phyloP scores from a whole-genome alignment of 2,888 invertebrate species.

The Catonia carolina region DNA sequence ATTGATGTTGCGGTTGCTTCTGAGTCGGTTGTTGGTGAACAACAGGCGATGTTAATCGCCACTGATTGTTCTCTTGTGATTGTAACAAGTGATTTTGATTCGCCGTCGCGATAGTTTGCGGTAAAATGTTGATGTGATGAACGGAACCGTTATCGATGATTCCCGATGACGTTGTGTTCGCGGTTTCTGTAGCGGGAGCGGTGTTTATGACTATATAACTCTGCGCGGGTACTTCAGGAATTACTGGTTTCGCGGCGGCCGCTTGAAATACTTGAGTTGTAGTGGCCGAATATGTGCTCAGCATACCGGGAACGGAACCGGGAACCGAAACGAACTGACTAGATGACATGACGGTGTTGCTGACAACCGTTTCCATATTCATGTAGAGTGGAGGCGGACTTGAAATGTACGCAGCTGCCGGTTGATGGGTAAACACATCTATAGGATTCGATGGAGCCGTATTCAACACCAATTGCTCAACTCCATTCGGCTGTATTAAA shows the following conservation, averaged over 20 bases:
- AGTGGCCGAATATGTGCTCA: constrained; percentile 77
- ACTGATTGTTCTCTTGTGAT: background rate
- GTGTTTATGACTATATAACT: constrained; percentile 33
- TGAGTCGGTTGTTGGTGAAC: constrained; percentile 18
- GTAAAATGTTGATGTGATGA: constrained; percentile 19
- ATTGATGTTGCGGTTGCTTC: constrained; percentile 21
- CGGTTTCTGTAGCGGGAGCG: background rate
- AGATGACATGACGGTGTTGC: constrained; percentile 77
- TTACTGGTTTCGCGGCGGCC: constrained; percentile 54
- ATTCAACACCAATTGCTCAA: constrained; percentile 44
- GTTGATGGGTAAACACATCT: constrained; percentile 54
- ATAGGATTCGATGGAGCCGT: constrained; percentile 41
- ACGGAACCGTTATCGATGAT: background rate
- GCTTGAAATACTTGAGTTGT: constrained; percentile 80
- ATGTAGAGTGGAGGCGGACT: constrained; percentile 62
- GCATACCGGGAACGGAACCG: constrained; percentile 64
- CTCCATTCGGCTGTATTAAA: constrained; percentile 51
- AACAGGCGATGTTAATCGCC: no score
- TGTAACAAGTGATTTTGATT: background rate
- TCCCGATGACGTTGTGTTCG: background rate
- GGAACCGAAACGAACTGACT: constrained; percentile 74
- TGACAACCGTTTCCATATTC: constrained; percentile 77
- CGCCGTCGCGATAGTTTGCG: no score
- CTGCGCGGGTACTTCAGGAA: constrained; percentile 27
- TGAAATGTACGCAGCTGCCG: constrained; percentile 44